Base-by-base conservation (phyloP, 2,797 vertebrate species). In the Bufotes viridis region DNA sequence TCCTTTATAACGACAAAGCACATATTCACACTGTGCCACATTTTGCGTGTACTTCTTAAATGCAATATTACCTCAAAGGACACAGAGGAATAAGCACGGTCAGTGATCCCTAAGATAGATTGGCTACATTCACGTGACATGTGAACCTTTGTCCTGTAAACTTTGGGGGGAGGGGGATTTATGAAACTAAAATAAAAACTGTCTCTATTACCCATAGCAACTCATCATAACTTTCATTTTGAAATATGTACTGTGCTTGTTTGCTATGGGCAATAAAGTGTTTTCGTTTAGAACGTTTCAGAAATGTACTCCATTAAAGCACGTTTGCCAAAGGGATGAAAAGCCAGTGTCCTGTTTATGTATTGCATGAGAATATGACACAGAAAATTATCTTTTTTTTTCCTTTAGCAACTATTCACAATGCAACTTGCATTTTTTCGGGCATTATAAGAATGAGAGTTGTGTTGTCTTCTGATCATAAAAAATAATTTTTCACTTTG, bases 21-120 rank as follows among this genome's bases (percentile, higher is more conserved):
- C 34, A 42, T 60, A 29, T 80, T 24, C 29, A 63, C 8, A 61
- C 78, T 65, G 60, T 67, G 80, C 67, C 34, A n/a, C n/a, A 65
- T 81, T 65, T 20, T 81, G 29, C 58, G 51, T 61, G 34, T 3
- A 61, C 53, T 22, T 74, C 13, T 74, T 10, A 74, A 72, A 84
- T 74, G 26, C 26, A 34, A 60, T 84, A 60, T 60, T 84, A 72
- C 42, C 82, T 65, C 79, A 81, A 65, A 51, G 61, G 80, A 24
- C 42, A 81, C 34, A 51, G 29, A 67, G 20, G 61, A 65, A 24
- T 78, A 78, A 17, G n/a, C 11, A 51, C 6, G 22, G 53, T 55
- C 53, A 55, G 13, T 11, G 13, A 55, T 10, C 10, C 1, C 57
- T 78, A 55, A 55, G 75, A 13, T 18, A 60, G 24, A 80, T 57